A percentile compares a stretch with the other conserved stretches of the same genome.
phyloP scores from a whole-genome alignment of 2,113 vertebrate genomes.

The Siniperca knerii region DNA sequence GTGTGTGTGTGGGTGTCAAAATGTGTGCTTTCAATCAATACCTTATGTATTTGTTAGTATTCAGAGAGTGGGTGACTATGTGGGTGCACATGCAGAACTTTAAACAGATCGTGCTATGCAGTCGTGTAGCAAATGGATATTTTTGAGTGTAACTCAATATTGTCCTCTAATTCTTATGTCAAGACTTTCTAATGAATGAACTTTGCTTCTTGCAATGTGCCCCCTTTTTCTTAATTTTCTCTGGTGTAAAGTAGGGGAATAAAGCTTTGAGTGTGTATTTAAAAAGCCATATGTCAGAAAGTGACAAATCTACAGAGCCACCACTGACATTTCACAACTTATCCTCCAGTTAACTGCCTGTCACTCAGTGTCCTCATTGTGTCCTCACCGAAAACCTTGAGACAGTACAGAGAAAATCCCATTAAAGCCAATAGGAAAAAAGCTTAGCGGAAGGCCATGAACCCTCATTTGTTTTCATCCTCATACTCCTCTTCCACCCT shows the following conservation, averaged over 20 bases:
- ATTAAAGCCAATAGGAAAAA: constrained; percentile 40
- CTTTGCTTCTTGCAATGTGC: neutral
- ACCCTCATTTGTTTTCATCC: constrained; percentile 42
- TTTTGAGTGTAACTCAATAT: neutral
- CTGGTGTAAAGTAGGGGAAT: neutral
- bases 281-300: constrained; percentile 8
- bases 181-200: neutral
- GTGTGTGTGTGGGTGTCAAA: neutral
- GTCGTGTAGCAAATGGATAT: neutral
- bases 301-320: constrained; percentile 7
- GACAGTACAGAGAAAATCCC: constrained; percentile 52
- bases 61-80: constrained; percentile 1
- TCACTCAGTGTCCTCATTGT: constrained; percentile 47
- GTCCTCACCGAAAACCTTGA: constrained; percentile 44
- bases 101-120: neutral
- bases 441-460: constrained; percentile 38
- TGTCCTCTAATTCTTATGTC: neutral
- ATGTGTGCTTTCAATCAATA: neutral
- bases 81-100: neutral
- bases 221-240: neutral
- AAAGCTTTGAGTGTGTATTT: constrained; percentile 6
- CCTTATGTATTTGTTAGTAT: neutral
- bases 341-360: constrained; percentile 30
- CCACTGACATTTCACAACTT: constrained; percentile 41
- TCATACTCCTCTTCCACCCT: constrained; percentile 4